Evolutionary conservation across 2,113 vertebrate species (phyloP).

Genomic region (Saccopteryx bilineata): DNA sequence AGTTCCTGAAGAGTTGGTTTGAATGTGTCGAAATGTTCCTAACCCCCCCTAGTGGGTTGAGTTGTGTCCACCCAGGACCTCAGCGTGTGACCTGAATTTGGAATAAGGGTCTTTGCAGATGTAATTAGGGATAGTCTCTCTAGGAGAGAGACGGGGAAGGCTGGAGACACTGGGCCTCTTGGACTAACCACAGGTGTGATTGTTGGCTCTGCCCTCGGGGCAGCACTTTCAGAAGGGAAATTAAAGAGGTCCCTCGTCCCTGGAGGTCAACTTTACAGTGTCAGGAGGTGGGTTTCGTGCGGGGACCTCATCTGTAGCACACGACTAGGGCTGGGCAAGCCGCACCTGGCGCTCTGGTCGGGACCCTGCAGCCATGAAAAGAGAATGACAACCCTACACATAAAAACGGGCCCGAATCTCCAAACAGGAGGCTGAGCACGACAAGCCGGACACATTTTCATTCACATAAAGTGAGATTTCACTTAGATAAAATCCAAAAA

Average conservation of each 20-base stretch:
- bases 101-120: background rate
- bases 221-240: background rate
- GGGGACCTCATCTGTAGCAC: background rate
- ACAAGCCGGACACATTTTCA: background rate
- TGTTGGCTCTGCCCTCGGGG: background rate
- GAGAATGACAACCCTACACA: fast-evolving
- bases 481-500: conserved; percentile 11
- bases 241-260: background rate
- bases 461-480: background rate
- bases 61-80: background rate
- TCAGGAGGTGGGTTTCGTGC: background rate
- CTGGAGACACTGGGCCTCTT: fast-evolving
- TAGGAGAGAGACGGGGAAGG: background rate
- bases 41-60: background rate
- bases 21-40: background rate
- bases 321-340: background rate
- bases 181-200: background rate
- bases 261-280: background rate
- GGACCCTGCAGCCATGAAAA: fast-evolving
- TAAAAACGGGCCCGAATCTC: too few species aligned
- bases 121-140: background rate
- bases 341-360: fast-evolving
- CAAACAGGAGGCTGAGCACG: background rate
- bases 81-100: background rate
- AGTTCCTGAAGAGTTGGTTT: background rate